Conservation (phyloP, 2,888 invertebrate species). For the Plemyria rubiginata region DNA sequence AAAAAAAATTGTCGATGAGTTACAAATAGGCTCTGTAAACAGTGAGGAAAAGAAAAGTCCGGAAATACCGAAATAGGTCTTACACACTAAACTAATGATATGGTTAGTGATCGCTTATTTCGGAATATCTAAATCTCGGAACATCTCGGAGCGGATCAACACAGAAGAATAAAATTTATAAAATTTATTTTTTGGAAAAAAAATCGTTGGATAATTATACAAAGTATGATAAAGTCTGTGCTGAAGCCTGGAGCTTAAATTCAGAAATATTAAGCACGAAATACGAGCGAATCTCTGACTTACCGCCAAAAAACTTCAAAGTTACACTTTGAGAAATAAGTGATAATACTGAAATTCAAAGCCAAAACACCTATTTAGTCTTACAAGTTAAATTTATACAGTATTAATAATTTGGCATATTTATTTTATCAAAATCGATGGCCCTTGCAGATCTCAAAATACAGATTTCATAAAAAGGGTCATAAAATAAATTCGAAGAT, state of each 20-base stretch:
- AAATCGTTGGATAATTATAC: too few species aligned
- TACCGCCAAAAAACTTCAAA: constrained; percentile 14
- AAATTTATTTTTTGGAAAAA: too few species aligned
- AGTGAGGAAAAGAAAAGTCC: background rate
- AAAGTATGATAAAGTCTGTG: too few species aligned
- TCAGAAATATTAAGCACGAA: too few species aligned
- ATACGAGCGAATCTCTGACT: background rate
- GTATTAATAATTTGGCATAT: constrained; percentile 69
- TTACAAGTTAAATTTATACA: constrained; percentile 46
- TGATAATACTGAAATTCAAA: constrained; percentile 50
- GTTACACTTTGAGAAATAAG: constrained; percentile 17
- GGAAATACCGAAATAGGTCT: constrained; percentile 50
- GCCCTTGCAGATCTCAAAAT: constrained; percentile 62
- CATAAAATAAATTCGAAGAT: constrained; percentile 65
- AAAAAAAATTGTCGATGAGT: background rate
- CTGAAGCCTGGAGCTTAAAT: too few species aligned
- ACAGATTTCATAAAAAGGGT: constrained; percentile 56
- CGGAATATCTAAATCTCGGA: constrained; percentile 49
- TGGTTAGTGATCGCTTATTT: constrained; percentile 66
- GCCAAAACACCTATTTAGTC: constrained; percentile 38
- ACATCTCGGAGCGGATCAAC: constrained; percentile 31
- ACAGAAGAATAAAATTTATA: too few species aligned
- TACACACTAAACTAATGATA: constrained; percentile 67
- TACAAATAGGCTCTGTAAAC: background rate
- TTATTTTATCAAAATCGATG: constrained; percentile 62